These are phyloP conservation scores for Mythimna ferrago DNA, from an alignment of 2,888 invertebrate species.

Conservation along the genomic window DNA sequence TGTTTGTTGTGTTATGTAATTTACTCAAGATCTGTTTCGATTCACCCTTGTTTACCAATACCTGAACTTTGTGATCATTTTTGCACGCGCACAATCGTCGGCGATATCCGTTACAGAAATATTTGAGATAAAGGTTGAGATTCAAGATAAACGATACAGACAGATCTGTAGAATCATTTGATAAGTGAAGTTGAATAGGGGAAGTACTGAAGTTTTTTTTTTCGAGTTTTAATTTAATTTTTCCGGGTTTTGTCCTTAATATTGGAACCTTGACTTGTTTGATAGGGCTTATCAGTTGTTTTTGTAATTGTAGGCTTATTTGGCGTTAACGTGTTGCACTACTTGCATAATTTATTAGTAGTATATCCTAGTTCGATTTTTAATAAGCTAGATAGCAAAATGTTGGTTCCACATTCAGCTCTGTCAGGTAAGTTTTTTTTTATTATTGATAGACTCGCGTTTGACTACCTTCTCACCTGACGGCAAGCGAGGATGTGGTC, in stretches of 20 bases:
- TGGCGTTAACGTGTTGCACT: slow-evolving; percentile 11
- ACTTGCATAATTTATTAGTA: slow-evolving; percentile 17
- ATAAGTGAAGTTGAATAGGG: slow-evolving; percentile 19
- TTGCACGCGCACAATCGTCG: slow-evolving; percentile 44
- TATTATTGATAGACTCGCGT: no score
- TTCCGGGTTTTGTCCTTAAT: slow-evolving; percentile 16
- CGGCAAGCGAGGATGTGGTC: no score
- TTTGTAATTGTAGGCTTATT: slow-evolving; percentile 23
- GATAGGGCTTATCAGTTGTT: slow-evolving; percentile 32
- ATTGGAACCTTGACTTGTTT: slow-evolving; percentile 21
- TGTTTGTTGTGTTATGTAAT: no score
- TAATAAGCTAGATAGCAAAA: neutral
- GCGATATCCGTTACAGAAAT: slow-evolving; percentile 50
- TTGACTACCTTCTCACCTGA: no score
- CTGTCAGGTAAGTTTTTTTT: neutral
- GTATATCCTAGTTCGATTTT: neutral
- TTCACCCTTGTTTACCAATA: slow-evolving; percentile 44
- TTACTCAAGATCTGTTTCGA: neutral
- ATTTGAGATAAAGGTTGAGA: slow-evolving; percentile 54
- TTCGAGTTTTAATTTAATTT: neutral
- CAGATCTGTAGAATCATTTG: slow-evolving; percentile 33
- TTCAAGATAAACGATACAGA: slow-evolving; percentile 32
- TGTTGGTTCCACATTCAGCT: neutral
- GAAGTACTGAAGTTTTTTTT: neutral
- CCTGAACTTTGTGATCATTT: slow-evolving; percentile 44